Evolutionary conservation across 2,113 vertebrate genomes (phyloP), one percentile per base, ranked within the genome.

Genomic region (Polyodon spathula): DNA sequence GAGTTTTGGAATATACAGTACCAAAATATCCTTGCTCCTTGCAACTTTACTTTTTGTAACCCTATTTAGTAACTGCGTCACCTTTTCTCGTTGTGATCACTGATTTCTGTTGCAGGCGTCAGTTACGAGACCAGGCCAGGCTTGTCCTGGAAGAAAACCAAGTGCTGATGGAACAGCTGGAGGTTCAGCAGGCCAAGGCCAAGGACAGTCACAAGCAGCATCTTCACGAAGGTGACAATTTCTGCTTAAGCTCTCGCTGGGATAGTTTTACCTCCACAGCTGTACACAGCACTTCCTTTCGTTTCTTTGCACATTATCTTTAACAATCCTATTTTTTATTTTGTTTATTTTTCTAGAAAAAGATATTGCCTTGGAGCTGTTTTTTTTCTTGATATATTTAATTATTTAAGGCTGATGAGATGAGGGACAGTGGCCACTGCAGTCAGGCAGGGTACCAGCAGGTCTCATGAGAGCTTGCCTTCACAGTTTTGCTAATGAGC

Each of bases 141-240:
- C 74, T 95, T 63, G 90, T 96, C 52, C 77, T 95, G 69, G 88
- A 94, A 71, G 94, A 98, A 76, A 98, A 98, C 62, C 77, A 77
- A 62, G 37, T 90, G 66, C 76, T 97, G 69, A 79, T 90, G 63
- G 73, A 94, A 54, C 91, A 93, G 63, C 73, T 97, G 0, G 78
- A 92, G 68, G 79, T 86, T 61, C 90, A 94, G 67, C 82, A 89
- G 54, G 64, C 65, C 8, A 93, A 92, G 84, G 79, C 74, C 73
- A 87, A 78, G 61, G 81, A 86, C 0, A 70, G 15, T 46, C 79
- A 87, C 27, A 85, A 61, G 63, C 84, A 80, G 54, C 90, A 79
- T 43, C 54, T 80, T 5, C 81, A 86, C 51, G 89, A 95, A 88
- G 91, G 94, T 96, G 27, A 80, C 72, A 67, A 54, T 38, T 56